Evolutionary conservation across 1,140 invertebrate genomes (phyloP).

Genomic region (Leptinotarsa defecta): DNA sequence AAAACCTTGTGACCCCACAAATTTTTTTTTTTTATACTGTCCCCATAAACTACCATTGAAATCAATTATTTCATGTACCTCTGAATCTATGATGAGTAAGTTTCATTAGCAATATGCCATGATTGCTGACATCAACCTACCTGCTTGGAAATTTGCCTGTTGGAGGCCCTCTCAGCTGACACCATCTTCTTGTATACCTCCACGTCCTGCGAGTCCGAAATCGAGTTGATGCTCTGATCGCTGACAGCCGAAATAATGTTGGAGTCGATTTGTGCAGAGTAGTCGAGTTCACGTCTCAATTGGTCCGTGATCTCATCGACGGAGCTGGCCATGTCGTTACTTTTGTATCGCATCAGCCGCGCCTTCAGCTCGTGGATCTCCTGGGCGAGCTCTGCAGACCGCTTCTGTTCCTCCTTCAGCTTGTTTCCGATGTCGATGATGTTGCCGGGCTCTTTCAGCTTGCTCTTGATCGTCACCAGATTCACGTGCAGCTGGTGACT

Average conservation of each 20-base stretch:
- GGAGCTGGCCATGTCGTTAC: conserved; percentile 48
- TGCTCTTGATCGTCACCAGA: conserved; percentile 60
- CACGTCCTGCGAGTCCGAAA: conserved; percentile 40
- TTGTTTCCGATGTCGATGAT: conserved; percentile 54
- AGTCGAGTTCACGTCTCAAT: conserved; percentile 64
- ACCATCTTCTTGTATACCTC: conserved; percentile 48
- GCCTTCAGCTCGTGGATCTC: conserved; percentile 53
- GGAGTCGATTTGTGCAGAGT: conserved; percentile 64
- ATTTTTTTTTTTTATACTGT: too few relatives aligned
- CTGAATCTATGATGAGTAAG: too few relatives aligned
- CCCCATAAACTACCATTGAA: too few relatives aligned
- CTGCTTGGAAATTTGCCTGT: not conserved
- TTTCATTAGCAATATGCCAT: too few relatives aligned
- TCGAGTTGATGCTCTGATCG: conserved; percentile 40
- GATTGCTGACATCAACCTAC: not conserved
- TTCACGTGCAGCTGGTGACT: conserved; percentile 58
- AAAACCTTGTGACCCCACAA: too few relatives aligned
- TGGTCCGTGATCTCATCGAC: conserved; percentile 64
- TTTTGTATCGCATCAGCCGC: conserved; percentile 41
- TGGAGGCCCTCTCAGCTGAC: conserved; percentile 7
- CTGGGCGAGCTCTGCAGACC: conserved; percentile 53
- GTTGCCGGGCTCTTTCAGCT: conserved; percentile 60
- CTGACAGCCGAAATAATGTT: conserved; percentile 60
- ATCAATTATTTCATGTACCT: too few relatives aligned
- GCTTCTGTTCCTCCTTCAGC: conserved; percentile 52